Evolutionary conservation across 1,140 invertebrate genomes (phyloP), one percentile per base, ranked within the genome.

Genomic region (Drosophila pruinosa): DNA sequence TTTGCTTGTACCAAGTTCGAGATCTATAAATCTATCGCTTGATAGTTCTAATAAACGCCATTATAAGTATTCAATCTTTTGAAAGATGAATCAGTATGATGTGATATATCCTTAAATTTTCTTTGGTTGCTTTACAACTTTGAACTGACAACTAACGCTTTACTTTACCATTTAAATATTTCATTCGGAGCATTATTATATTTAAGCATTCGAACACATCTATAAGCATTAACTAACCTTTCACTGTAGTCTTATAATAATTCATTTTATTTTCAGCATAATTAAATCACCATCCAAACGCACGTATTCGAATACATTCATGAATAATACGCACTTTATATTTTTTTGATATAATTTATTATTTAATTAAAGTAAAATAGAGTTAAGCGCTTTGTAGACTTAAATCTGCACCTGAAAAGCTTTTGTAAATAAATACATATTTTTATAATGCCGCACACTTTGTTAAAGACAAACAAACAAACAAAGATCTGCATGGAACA

Each of bases 41-140:
- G 62, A 45, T 8, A 62, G 61, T 38, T 15, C 57, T 48, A 73
- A 70, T 17, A 82, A 79, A 74, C 89, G 89, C 45, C 89, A 77
- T 38, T 90, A 90, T 64, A 83, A 68, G 52, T 90, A 90, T 77
- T 90, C 89, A 6, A 75, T 90, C 22, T 90, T 83, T 67, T 90
- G 76, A 39, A 31, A 17, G 7, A 6, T 19, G 0, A 10, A 39
- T 6, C 38, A 19, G 17, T 39, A 39, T 39, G 12, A 4, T 15
- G 14, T 8, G 38, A 4, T 12, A 10, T 15, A 39, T 15, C 12
- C 12, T 7, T 39, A 17, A 17, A 6, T 17, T 34, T 34, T 12
- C 12, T 34, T 34, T 34, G 28, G 8, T 8, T 31, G 28, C 28
- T 39, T 39, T 39, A 39, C 12, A 39, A 39, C n/a, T n/a, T 39